phyloP scores from a whole-genome alignment of 2,113 vertebrate species.

The Oxyruncus cristatus region DNA sequence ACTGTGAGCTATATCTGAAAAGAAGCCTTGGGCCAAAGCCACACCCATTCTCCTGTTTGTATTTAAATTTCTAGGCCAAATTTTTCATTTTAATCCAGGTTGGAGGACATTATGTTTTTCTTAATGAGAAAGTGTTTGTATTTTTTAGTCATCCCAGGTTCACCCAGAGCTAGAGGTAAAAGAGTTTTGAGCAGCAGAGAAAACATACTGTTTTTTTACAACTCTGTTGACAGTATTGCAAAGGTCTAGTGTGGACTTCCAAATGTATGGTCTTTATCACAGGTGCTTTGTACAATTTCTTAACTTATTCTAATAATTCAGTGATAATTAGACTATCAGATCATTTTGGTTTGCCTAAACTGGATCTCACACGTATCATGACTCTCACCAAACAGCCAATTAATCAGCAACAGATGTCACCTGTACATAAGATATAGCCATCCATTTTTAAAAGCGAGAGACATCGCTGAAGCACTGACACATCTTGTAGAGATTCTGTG shows the following conservation, averaged over 20 bases:
- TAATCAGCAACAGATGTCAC: neutral
- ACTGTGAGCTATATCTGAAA: neutral
- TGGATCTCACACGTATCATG: neutral
- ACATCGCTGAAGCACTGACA: neutral
- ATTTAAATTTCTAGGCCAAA: neutral
- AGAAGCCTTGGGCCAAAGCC: neutral
- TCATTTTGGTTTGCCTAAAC: neutral
- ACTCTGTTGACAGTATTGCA: neutral
- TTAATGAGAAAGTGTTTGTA: neutral
- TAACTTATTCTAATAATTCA: neutral
- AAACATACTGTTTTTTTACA: neutral
- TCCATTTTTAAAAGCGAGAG: neutral
- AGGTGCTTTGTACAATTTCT: neutral
- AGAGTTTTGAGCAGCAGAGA: neutral
- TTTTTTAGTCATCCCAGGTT: neutral
- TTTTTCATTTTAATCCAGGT: neutral
- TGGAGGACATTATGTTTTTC: neutral
- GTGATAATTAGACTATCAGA: neutral
- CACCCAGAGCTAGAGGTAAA: neutral
- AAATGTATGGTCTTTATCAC: conserved; percentile 25
- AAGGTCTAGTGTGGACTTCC: neutral
- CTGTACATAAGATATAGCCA: accelerated
- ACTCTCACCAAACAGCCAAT: neutral
- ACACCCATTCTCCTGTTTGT: neutral
- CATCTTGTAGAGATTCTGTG: neutral